Evolutionary conservation across 1,140 invertebrate species (phyloP), one percentile per base, ranked within the genome.

Genomic region (Sarcophaga peregrina): DNA sequence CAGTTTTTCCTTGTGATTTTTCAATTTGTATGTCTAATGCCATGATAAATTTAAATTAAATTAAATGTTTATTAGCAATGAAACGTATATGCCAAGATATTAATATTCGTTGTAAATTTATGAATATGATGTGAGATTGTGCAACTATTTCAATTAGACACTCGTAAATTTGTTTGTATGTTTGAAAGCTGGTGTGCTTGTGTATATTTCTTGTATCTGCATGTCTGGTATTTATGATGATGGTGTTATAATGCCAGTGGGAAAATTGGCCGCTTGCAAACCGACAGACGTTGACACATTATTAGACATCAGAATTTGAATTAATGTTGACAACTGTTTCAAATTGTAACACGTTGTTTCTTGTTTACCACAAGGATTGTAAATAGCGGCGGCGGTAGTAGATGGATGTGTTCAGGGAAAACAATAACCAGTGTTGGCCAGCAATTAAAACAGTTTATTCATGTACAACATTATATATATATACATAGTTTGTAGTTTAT

Each of bases 271-370:
- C 20, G 62, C 6, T 20, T 68, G 20, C 17, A 37, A 37, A 37
- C 25, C 25, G 25, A 68, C 9, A 68, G 62, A 68, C n/a, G 62
- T 25, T 78, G 75, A 78, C 75, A 78, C 48, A 52, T 52, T 78
- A 78, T 78, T 78, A 50, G 75, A 68, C 62, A 68, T 78, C 75
- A 78, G 17, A 78, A 78, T 78, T 78, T 78, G 20, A 78, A 78
- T 78, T 78, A 78, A 78, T 78, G 75, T 78, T 78, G 75, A 78
- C 75, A 78, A 50, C 75, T 78, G 75, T 50, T 78, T 78, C 50
- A 78, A 68, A 68, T 68, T 10, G 20, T 68, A 68, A 68, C 62
- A 68, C 17, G 62, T 68, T 68, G 17, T 5, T 68, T 7, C 7
- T 37, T 37, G 25, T 37, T 37, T 37, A 37, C 25, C 25, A 37